Evolutionary conservation across 2,888 invertebrate genomes (phyloP).

Genomic region (Saturnia japonica): DNA sequence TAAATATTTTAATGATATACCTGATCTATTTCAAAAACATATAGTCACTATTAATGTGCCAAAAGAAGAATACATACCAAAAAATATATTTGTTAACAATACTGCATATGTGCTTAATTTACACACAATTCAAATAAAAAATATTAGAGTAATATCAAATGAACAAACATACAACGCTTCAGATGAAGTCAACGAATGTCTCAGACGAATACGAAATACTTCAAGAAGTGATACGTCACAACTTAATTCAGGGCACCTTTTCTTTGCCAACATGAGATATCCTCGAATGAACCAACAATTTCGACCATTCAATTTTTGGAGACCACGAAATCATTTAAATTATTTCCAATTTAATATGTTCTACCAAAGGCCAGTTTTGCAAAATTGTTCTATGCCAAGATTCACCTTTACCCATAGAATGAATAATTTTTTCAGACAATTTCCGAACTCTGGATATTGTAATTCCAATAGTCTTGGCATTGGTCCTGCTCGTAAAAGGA

Average conservation of each 20-base stretch:
- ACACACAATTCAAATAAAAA: constrained; percentile 42
- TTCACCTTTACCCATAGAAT: constrained; percentile 42
- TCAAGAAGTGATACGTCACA: constrained; percentile 29
- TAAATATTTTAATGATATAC: constrained; percentile 50
- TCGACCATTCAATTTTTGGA: constrained; percentile 46
- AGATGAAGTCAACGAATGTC: constrained; percentile 54
- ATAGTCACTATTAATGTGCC: constrained; percentile 55
- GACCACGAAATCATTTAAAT: constrained; percentile 42
- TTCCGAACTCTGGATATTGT: constrained; percentile 24
- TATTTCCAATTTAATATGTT: constrained; percentile 48
- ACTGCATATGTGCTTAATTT: constrained; percentile 56
- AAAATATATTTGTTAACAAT: constrained; percentile 57
- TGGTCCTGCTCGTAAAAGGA: constrained; percentile 39
- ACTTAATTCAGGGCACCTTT: constrained; percentile 25
- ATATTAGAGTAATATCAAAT: constrained; percentile 31
- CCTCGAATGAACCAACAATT: constrained; percentile 32
- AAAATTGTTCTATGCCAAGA: constrained; percentile 41
- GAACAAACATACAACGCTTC: constrained; percentile 44
- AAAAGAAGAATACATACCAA: constrained; percentile 53
- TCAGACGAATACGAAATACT: constrained; percentile 47
- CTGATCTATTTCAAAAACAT: constrained; percentile 52
- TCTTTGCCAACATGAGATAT: constrained; percentile 27
- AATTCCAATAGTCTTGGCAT: constrained; percentile 27
- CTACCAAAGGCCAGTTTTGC: constrained; percentile 47
- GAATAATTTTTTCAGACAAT: constrained; percentile 32